phyloP scores from a whole-genome alignment of 2,888 invertebrate genomes.

The Griposia aprilina region DNA sequence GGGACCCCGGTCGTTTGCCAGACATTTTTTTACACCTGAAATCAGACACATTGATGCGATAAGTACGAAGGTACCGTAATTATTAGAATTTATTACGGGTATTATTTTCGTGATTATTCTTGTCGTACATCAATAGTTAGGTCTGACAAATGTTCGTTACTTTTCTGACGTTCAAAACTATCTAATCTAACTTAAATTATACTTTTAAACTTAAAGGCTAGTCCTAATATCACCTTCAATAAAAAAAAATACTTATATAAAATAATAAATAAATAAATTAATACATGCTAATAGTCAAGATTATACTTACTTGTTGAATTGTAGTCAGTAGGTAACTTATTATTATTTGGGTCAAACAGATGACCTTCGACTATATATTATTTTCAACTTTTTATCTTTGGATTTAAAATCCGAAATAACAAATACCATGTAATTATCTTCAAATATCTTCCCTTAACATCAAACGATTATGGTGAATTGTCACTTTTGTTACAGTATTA shows the following conservation, averaged over 20 bases:
- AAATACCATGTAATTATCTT: slow-evolving; percentile 29
- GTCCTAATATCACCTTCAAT: slow-evolving; percentile 28
- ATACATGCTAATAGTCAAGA: slow-evolving; percentile 37
- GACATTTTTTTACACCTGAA: slow-evolving; percentile 36
- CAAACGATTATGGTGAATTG: slow-evolving; percentile 21
- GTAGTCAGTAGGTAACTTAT: slow-evolving; percentile 35
- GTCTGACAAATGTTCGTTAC: slow-evolving; percentile 27
- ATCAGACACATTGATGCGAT: slow-evolving; percentile 25
- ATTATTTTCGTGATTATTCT: slow-evolving; percentile 34
- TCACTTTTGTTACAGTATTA: slow-evolving; percentile 35
- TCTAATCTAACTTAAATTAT: slow-evolving; percentile 26
- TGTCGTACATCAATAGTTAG: slow-evolving; percentile 7
- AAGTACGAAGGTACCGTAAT: slow-evolving; percentile 17
- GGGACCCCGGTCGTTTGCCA: slow-evolving; percentile 31
- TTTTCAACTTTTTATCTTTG: slow-evolving; percentile 21
- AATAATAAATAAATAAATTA: slow-evolving; percentile 29
- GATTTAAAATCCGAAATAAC: slow-evolving; percentile 30
- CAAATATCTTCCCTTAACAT: slow-evolving; percentile 27
- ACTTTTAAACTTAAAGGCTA: slow-evolving; percentile 25
- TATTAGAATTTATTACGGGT: slow-evolving; percentile 30
- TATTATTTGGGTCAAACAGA: slow-evolving; percentile 31
- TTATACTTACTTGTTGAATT: slow-evolving; percentile 38
- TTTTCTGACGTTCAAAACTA: slow-evolving; percentile 26
- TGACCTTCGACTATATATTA: slow-evolving; percentile 35
- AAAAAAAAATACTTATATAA: slow-evolving; percentile 5